These are phyloP conservation scores for Horisme vitalbata DNA, from an alignment of 2,888 invertebrate genomes.

Conservation along the genomic window DNA sequence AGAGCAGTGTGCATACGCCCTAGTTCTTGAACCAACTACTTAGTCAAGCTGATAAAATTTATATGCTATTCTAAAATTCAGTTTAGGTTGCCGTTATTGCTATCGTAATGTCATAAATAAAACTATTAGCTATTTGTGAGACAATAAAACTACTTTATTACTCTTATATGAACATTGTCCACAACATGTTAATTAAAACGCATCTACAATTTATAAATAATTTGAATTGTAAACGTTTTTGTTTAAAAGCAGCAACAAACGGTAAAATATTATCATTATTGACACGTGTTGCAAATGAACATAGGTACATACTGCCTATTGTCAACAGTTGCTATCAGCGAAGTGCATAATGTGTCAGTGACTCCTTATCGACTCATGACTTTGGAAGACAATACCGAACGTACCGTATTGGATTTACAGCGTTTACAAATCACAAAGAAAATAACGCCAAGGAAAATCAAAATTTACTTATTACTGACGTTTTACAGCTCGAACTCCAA, in stretches of 20 bases:
- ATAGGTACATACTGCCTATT: slow-evolving; percentile 30
- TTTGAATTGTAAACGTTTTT: slow-evolving; percentile 2
- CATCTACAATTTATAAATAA: slow-evolving; percentile 2
- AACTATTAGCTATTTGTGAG: neutral
- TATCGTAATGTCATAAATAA: too few species aligned
- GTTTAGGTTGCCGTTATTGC: too few species aligned
- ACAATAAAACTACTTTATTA: slow-evolving; percentile 4
- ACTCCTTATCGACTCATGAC: slow-evolving; percentile 55
- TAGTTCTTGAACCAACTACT: neutral
- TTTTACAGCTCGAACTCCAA: too few species aligned
- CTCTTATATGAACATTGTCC: slow-evolving; percentile 1
- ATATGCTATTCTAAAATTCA: too few species aligned
- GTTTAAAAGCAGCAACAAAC: slow-evolving; percentile 16
- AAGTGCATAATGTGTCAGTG: slow-evolving; percentile 51
- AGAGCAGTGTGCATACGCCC: neutral
- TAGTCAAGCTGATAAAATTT: too few species aligned
- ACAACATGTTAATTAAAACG: slow-evolving; percentile 8
- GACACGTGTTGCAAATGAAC: slow-evolving; percentile 42
- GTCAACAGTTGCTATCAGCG: slow-evolving; percentile 36
- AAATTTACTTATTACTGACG: too few species aligned
- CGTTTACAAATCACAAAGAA: slow-evolving; percentile 1
- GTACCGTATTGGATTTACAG: slow-evolving; percentile 29
- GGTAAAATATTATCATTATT: slow-evolving; percentile 19
- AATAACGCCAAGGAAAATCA: neutral
- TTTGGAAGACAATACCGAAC: slow-evolving; percentile 36